phyloP scores from a whole-genome alignment of 2,113 vertebrate species.

The Myotis brandtii region DNA sequence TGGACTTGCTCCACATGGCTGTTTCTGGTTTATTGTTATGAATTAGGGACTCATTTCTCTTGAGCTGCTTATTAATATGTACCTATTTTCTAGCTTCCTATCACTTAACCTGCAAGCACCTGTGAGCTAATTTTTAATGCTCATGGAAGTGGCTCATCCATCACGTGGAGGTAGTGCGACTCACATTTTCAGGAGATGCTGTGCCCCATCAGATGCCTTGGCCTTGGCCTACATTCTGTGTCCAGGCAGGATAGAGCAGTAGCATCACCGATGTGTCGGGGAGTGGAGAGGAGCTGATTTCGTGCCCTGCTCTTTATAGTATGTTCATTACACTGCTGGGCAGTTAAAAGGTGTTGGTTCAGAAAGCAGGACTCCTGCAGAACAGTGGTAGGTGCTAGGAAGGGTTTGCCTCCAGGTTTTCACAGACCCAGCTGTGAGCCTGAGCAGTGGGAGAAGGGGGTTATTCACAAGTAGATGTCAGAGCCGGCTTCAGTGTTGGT shows the following conservation, averaged over 20 bases:
- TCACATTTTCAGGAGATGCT: neutral
- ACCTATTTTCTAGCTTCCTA: neutral
- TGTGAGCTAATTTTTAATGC: neutral
- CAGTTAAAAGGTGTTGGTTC: too few relatives aligned
- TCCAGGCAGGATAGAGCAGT: fast-evolving
- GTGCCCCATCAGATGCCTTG: neutral
- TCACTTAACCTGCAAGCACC: neutral
- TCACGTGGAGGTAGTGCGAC: neutral
- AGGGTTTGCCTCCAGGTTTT: too few relatives aligned
- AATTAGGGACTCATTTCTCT: neutral
- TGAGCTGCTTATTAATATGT: neutral
- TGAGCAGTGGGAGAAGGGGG: neutral
- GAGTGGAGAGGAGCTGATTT: neutral
- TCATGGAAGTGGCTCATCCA: neutral
- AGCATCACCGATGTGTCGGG: fast-evolving
- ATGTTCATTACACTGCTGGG: neutral
- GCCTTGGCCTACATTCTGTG: fast-evolving
- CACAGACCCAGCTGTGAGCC: neutral
- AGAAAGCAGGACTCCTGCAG: neutral
- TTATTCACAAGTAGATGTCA: fast-evolving
- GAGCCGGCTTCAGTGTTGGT: fast-evolving
- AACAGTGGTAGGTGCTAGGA: fast-evolving
- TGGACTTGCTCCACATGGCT: neutral
- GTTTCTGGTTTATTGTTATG: neutral
- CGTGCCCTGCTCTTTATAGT: too few relatives aligned